A percentile compares a stretch with the other conserved stretches of the same genome.
These are phyloP conservation scores for Eupithecia subfuscata DNA, from an alignment of 2,888 invertebrate species.

Conservation along the genomic window DNA sequence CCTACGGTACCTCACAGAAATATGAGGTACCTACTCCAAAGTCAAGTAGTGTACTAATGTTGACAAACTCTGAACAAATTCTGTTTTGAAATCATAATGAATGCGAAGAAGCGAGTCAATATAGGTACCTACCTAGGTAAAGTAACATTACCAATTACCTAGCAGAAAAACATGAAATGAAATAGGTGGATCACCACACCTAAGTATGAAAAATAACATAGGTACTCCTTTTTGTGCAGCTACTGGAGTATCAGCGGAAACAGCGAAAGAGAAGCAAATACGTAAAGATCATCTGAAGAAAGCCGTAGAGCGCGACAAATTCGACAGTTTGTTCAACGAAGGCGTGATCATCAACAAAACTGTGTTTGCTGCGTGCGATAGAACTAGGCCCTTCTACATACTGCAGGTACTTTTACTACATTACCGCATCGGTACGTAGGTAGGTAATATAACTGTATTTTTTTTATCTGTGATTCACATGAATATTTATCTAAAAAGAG, in stretches of 20 bases:
- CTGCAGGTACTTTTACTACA: slow-evolving; percentile 54
- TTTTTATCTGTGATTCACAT: no score
- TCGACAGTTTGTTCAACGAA: slow-evolving; percentile 67
- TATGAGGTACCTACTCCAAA: no score
- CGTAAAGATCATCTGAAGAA: slow-evolving; percentile 61
- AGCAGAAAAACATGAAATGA: background rate
- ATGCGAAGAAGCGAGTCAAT: no score
- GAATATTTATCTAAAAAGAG: no score
- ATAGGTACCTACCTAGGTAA: no score
- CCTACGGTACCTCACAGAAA: no score
- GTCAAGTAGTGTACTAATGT: no score
- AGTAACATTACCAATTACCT: no score
- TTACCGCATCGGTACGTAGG: no score
- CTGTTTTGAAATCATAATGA: no score
- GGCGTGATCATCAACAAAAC: slow-evolving; percentile 73
- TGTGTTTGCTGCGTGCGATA: slow-evolving; percentile 71
- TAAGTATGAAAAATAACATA: background rate
- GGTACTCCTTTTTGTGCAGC: slow-evolving; percentile 44
- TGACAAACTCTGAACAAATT: no score
- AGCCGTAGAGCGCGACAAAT: slow-evolving; percentile 70
- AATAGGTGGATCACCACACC: background rate
- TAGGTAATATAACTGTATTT: no score
- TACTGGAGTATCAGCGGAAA: slow-evolving; percentile 59
- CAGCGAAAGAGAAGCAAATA: slow-evolving; percentile 65
- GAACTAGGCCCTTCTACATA: slow-evolving; percentile 67